These are phyloP conservation scores for Ptilorrhoa leucosticta DNA, from an alignment of 2,113 vertebrate species.

Conservation along the genomic window DNA sequence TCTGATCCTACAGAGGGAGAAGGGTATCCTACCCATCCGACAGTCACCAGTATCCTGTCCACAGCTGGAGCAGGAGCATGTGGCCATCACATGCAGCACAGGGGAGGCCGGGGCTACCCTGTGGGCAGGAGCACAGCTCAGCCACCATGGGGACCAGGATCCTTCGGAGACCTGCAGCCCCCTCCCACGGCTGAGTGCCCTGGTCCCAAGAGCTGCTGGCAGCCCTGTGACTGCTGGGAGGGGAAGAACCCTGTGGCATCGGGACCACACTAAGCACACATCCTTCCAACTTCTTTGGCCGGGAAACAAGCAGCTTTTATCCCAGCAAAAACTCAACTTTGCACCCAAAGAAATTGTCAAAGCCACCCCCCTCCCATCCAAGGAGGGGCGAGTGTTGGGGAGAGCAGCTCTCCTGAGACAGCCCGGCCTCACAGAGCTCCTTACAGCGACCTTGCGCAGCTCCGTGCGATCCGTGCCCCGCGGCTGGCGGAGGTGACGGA, in stretches of 20 bases:
- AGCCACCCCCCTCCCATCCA: fast-evolving
- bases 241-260: not conserved
- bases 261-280: fast-evolving
- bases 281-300: not conserved
- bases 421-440: not conserved
- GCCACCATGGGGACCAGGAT: not conserved
- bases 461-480: not conserved
- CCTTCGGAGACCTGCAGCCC: not conserved
- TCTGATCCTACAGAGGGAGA: not conserved
- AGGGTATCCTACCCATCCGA: not conserved
- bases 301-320: not conserved
- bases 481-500: not conserved
- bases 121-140: not conserved
- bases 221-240: not conserved
- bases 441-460: not conserved
- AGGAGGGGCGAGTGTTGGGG: not conserved
- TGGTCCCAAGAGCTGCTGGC: not conserved
- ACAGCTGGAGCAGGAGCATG: not conserved
- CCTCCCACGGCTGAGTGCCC: fast-evolving
- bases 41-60: not conserved
- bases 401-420: not conserved
- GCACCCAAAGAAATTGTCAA: not conserved
- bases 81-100: not conserved
- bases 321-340: not conserved
- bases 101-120: fast-evolving